These are phyloP conservation scores for Penaeus japonicus DNA, from an alignment of 1,140 invertebrate genomes.

Conservation along the genomic window DNA sequence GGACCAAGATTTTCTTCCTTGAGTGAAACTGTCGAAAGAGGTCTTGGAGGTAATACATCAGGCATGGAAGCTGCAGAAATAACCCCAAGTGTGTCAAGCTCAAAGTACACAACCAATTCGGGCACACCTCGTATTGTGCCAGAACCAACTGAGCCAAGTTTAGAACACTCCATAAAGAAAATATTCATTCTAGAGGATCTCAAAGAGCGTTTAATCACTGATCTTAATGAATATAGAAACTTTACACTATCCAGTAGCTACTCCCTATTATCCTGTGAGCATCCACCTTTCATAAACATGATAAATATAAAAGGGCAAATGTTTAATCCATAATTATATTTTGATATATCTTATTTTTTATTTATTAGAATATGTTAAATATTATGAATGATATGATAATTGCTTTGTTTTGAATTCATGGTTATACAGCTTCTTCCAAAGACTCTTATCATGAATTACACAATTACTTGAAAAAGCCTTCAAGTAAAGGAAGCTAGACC, in stretches of 20 bases:
- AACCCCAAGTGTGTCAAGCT: constrained; percentile 57
- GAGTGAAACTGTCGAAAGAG: constrained; percentile 41
- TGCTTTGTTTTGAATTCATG: too few relatives aligned
- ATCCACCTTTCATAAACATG: constrained; percentile 44
- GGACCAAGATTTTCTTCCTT: constrained; percentile 43
- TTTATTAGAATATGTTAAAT: too few relatives aligned
- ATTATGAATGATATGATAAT: too few relatives aligned
- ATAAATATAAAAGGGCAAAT: constrained; percentile 47
- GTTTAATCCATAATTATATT: constrained; percentile 35
- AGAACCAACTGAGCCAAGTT: background rate
- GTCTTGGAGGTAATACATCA: constrained; percentile 34
- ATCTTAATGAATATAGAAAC: constrained; percentile 28
- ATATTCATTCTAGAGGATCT: constrained; percentile 36
- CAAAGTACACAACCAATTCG: constrained; percentile 38
- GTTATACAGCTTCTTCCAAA: too few relatives aligned
- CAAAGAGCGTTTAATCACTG: constrained; percentile 26
- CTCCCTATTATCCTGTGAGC: constrained; percentile 25
- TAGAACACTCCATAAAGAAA: constrained; percentile 21
- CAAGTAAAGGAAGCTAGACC: too few relatives aligned
- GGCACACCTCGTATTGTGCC: constrained; percentile 8
- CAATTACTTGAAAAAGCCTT: too few relatives aligned
- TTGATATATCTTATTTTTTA: too few relatives aligned
- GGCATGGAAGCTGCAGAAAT: constrained; percentile 46
- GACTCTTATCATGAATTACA: too few relatives aligned
- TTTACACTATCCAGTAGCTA: constrained; percentile 33